Conservation (phyloP, 2,113 vertebrate species). For the Chelonoidis abingdonii region DNA sequence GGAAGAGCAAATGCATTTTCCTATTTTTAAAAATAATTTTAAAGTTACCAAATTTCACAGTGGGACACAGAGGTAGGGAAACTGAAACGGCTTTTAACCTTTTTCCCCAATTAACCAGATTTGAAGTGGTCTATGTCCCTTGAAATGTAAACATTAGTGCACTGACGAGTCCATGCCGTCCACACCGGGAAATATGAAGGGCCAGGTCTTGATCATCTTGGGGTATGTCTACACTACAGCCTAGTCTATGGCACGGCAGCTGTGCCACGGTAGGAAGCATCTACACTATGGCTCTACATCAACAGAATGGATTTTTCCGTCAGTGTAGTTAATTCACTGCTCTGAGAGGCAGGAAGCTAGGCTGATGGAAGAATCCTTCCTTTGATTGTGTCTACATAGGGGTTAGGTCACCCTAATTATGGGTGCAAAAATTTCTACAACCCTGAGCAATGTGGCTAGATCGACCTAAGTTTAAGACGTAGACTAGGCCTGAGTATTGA, state of each 20-base stretch:
- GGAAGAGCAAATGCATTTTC: neutral
- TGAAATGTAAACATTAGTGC: neutral
- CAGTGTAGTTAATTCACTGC: neutral
- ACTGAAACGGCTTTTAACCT: neutral
- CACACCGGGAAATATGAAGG: neutral
- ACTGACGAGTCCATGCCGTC: neutral
- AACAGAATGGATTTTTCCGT: neutral
- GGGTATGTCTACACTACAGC: neutral
- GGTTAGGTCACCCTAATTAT: neutral
- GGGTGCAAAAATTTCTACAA: neutral
- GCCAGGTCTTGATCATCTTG: neutral
- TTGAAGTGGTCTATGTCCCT: neutral
- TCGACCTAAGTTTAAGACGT: neutral
- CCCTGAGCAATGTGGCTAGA: neutral
- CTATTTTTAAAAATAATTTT: neutral
- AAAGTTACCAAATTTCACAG: neutral
- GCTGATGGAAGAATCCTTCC: neutral
- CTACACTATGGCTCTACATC: neutral
- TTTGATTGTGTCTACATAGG: neutral
- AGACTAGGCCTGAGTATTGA: neutral
- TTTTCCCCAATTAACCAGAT: neutral
- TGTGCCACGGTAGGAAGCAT: neutral
- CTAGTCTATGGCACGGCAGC: neutral
- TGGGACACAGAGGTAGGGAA: neutral
- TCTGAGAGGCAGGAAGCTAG: neutral